A percentile compares a stretch with the other conserved stretches of the same genome.
Conservation (phyloP, 2,888 invertebrate species). For the Sarcophaga variegata region DNA sequence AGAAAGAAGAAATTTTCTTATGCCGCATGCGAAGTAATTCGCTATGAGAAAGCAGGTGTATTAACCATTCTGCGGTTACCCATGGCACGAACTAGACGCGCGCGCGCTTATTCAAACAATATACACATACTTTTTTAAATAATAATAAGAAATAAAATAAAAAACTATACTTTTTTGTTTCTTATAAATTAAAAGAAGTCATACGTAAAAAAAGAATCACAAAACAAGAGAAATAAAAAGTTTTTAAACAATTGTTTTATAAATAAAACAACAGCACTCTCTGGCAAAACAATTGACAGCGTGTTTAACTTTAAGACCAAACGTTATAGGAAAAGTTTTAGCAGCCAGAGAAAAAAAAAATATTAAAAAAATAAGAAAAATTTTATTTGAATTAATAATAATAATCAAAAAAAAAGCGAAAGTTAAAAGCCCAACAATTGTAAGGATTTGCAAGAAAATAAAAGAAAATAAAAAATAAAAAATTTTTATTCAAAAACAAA, state of each 20-base stretch:
- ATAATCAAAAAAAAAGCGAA: too few relatives aligned
- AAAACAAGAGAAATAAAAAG: not conserved
- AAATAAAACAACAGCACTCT: not conserved
- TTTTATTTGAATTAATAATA: not conserved
- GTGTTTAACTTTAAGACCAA: not conserved
- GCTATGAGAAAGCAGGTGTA: conserved; percentile 82
- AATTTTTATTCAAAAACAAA: not conserved
- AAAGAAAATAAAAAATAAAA: not conserved
- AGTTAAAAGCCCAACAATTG: too few relatives aligned
- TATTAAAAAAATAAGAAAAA: not conserved
- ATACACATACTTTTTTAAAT: conserved; percentile 26
- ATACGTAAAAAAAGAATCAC: conserved; percentile 9
- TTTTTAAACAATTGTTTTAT: not conserved
- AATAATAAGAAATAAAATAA: conserved; percentile 39
- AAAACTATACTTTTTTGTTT: not conserved
- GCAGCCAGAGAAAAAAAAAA: not conserved
- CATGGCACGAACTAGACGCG: conserved; percentile 82
- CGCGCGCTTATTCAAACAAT: conserved; percentile 69
- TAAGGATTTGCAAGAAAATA: not conserved
- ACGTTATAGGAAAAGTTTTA: not conserved
- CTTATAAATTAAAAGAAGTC: not conserved
- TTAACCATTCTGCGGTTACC: conserved; percentile 82
- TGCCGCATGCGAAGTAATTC: conserved; percentile 82
- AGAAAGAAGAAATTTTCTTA: conserved; percentile 78
- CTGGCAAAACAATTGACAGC: not conserved